Evolutionary conservation across 2,113 vertebrate genomes (phyloP).

Genomic region (Morone saxatilis): DNA sequence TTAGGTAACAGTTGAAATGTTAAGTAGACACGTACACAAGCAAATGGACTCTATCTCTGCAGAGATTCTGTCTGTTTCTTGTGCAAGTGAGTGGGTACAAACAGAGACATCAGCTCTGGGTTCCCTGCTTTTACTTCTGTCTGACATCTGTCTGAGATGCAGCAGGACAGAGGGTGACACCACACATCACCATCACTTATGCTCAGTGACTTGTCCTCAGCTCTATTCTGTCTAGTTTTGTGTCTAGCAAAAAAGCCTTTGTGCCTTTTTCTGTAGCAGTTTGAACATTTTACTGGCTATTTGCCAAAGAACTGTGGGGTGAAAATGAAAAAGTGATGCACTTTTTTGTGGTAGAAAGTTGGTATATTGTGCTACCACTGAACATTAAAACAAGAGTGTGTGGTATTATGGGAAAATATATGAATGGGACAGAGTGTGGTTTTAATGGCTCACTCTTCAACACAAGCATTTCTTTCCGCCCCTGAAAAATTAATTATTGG

Average conservation of each 20-base stretch:
- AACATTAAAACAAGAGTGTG: not conserved
- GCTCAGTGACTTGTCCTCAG: constrained; percentile 1
- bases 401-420: not conserved
- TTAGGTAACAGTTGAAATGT: not conserved
- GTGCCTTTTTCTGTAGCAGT: not conserved
- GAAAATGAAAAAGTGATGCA: not conserved
- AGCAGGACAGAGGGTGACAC: constrained; percentile 19
- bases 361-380: not conserved
- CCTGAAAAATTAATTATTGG: not conserved
- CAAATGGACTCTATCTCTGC: not conserved
- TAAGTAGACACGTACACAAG: not conserved
- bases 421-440: not conserved
- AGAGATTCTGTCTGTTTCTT: not conserved
- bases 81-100: not conserved
- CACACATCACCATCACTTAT: constrained; percentile 21
- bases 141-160: constrained; percentile 21
- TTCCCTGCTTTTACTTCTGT: not conserved
- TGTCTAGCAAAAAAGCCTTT: not conserved
- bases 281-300: not conserved
- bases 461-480: not conserved
- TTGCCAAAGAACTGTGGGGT: not conserved
- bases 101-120: not conserved
- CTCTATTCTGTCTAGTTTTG: not conserved
- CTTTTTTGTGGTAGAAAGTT: not conserved
- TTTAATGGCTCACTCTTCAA: not conserved